phyloP scores from a whole-genome alignment of 2,113 vertebrate species.

The Hydropotes inermis region DNA sequence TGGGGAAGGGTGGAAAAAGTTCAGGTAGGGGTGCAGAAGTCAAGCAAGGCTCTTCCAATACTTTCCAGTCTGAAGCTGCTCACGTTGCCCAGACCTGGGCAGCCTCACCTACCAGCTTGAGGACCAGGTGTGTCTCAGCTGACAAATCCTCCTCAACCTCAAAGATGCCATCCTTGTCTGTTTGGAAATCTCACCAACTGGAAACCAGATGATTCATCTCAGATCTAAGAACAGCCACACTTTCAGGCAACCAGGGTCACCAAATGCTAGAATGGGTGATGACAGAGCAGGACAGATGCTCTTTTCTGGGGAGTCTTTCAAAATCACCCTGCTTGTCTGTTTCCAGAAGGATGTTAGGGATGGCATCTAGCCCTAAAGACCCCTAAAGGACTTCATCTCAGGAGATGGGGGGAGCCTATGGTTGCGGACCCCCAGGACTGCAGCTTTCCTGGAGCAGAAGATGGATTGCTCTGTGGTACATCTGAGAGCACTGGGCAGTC shows the following conservation, averaged over 20 bases:
- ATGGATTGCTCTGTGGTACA: fast-evolving
- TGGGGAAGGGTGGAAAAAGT: neutral
- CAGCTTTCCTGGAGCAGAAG: neutral
- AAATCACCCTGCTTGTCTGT: neutral
- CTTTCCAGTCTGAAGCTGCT: neutral
- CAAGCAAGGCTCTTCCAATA: neutral
- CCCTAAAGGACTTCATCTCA: neutral
- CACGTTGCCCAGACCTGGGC: neutral
- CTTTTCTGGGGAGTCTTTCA: neutral
- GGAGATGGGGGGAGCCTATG: fast-evolving
- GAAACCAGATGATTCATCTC: neutral
- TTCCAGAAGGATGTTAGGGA: neutral
- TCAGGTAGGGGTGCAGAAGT: fast-evolving
- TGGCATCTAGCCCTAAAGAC: too few species aligned
- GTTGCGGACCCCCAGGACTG: neutral
- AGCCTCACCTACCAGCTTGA: neutral
- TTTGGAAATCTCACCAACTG: neutral
- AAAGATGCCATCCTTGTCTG: neutral
- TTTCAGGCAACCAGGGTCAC: neutral
- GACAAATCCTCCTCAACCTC: neutral
- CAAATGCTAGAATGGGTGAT: neutral
- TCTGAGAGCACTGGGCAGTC: neutral
- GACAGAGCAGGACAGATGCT: neutral
- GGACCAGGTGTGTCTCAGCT: neutral
- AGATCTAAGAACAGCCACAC: neutral